These are phyloP conservation scores for Lophotriccus pileatus DNA, from an alignment of 2,797 vertebrate genomes.

Conservation along the genomic window DNA sequence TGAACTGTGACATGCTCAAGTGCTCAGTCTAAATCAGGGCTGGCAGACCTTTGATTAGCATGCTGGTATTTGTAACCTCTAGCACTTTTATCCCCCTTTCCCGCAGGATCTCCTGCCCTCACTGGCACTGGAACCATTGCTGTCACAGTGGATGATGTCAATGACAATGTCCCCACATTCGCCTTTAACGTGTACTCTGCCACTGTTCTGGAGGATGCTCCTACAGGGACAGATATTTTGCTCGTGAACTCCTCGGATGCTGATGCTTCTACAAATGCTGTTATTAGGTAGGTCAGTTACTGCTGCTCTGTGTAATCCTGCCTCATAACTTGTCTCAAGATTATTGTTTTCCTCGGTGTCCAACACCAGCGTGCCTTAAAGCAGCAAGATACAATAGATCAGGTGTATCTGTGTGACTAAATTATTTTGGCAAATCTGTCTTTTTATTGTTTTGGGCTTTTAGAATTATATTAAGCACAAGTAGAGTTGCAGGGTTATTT, in stretches of 20 bases:
- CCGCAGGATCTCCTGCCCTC: conserved; percentile 86
- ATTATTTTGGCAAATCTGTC: not conserved
- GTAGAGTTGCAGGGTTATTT: not conserved
- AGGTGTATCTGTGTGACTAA: not conserved
- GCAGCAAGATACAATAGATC: not conserved
- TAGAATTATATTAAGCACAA: not conserved
- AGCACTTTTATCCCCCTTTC: conserved; percentile 16
- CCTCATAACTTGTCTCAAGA: not conserved
- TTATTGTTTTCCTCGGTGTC: not conserved
- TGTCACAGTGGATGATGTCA: conserved; percentile 89
- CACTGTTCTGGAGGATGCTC: conserved; percentile 87
- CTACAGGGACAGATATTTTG: conserved; percentile 91
- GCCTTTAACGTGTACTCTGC: conserved; percentile 84
- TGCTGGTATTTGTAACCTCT: conserved; percentile 55
- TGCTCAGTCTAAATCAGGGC: not conserved
- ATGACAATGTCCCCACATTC: conserved; percentile 91
- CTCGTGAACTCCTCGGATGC: conserved; percentile 91
- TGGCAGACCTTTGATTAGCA: conserved; percentile 23
- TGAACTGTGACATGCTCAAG: conserved; percentile 25
- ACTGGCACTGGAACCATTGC: conserved; percentile 91
- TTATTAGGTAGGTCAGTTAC: conserved; percentile 83
- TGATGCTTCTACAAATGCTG: conserved; percentile 87
- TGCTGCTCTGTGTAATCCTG: not conserved
- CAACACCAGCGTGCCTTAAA: not conserved
- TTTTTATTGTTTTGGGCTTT: not conserved